Percentiles rank a stretch among this genome's conserved stretches.
Evolutionary conservation across 2,113 vertebrate genomes (phyloP).

Genomic region (Ceyx cyanopectus): DNA sequence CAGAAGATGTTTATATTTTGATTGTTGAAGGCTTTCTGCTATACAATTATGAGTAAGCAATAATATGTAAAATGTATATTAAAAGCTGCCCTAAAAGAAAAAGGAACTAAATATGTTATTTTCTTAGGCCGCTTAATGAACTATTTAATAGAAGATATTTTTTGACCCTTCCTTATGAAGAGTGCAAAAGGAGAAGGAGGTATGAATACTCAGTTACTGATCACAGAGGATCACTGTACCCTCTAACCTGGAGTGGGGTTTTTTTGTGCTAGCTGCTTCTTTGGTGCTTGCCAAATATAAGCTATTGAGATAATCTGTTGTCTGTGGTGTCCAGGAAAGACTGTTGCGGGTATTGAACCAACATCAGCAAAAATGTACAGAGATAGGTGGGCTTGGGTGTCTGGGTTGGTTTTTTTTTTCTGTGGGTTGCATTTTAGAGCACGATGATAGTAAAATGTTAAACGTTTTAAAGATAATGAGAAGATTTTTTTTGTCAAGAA

Average conservation of each 20-base stretch:
- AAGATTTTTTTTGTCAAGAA: not conserved
- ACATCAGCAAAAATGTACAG: not conserved
- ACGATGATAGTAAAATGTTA: not conserved
- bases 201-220: constrained; percentile 30
- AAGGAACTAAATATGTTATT: constrained; percentile 27
- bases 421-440: not conserved
- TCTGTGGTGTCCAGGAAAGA: not conserved
- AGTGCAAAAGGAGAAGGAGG: constrained; percentile 90
- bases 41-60: constrained; percentile 89
- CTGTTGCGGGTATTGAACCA: not conserved
- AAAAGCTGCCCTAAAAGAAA: not conserved
- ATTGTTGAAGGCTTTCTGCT: constrained; percentile 95
- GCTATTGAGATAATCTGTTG: not conserved
- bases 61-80: not conserved
- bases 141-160: constrained; percentile 90
- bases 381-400: not conserved
- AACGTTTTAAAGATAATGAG: not conserved
- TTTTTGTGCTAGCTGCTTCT: not conserved
- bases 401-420: not conserved
- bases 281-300: not conserved
- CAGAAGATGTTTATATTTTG: constrained; percentile 77
- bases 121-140: constrained; percentile 84
- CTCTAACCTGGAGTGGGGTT: not conserved
- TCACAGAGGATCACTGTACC: not conserved
- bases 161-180: constrained; percentile 90